Percentiles rank a stretch among this genome's conserved stretches.
These are phyloP conservation scores for Eupithecia inturbata DNA, from an alignment of 2,888 invertebrate species.

Conservation along the genomic window DNA sequence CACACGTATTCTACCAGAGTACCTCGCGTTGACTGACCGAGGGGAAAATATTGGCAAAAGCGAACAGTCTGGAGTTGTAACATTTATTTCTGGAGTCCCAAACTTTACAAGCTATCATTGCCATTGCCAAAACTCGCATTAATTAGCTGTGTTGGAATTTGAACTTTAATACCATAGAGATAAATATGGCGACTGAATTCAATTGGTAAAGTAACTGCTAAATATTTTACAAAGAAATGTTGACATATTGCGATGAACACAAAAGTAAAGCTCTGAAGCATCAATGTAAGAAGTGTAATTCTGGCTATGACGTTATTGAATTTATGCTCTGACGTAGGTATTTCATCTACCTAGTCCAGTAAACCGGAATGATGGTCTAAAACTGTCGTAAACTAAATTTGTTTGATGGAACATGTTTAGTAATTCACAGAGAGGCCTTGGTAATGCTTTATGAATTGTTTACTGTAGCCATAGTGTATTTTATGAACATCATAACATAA, in stretches of 20 bases:
- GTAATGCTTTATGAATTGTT: constrained; percentile 34
- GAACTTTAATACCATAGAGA: constrained; percentile 47
- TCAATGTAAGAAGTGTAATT: constrained; percentile 33
- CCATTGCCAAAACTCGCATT: constrained; percentile 46
- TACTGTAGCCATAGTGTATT: constrained; percentile 4
- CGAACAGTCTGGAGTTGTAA: constrained; percentile 70
- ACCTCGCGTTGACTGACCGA: constrained; percentile 67
- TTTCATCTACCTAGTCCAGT: constrained; percentile 25
- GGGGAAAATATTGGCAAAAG: constrained; percentile 71
- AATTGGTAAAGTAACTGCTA: constrained; percentile 29
- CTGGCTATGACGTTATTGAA: constrained; percentile 40
- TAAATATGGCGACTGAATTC: constrained; percentile 25
- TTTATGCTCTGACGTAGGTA: constrained; percentile 43
- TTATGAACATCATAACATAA: neutral
- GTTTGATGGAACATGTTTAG: constrained; percentile 37
- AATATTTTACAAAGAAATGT: constrained; percentile 34
- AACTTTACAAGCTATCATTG: constrained; percentile 65
- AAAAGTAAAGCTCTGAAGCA: neutral
- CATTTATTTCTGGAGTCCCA: constrained; percentile 80
- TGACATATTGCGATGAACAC: constrained; percentile 41
- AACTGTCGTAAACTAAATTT: constrained; percentile 32
- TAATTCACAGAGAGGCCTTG: constrained; percentile 35
- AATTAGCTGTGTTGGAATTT: constrained; percentile 49
- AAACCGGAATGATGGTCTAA: constrained; percentile 32
- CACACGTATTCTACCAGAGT: constrained; percentile 61